Evolutionary conservation across 1,140 invertebrate species (phyloP).

Genomic region (Palaemon carinicauda): DNA sequence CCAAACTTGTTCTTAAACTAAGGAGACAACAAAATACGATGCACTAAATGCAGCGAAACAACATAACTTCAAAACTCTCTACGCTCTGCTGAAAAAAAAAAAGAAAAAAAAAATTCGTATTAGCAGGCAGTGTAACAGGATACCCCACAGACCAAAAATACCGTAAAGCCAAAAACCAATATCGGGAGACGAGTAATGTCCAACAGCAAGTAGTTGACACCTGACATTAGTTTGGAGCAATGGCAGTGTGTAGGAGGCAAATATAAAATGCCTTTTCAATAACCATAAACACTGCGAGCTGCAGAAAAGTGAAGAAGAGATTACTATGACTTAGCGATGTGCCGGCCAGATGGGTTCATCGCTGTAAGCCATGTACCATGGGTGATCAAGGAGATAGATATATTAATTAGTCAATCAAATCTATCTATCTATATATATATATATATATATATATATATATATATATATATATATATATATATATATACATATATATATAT

Average conservation of each 20-base stretch:
- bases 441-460: not conserved
- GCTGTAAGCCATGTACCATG: no score
- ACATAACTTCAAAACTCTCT: no score
- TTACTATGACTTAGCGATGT: not conserved
- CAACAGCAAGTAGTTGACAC: no score
- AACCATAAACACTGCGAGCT: not conserved
- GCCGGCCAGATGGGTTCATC: no score
- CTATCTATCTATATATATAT: not conserved
- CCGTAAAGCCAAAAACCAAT: no score
- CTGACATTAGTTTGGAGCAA: no score
- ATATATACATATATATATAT: not conserved
- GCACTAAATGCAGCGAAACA: not conserved
- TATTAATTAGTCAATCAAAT: not conserved
- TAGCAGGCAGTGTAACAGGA: no score
- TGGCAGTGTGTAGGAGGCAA: no score
- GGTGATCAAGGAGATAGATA: not conserved
- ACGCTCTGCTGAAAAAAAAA: not conserved
- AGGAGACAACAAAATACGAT: not conserved
- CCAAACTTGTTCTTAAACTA: not conserved
- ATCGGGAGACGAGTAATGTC: no score
- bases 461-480: not conserved
- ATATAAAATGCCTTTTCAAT: no score
- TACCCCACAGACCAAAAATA: no score
- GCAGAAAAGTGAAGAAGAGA: not conserved
- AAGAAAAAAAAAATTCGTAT: no score